Evolutionary conservation across 1,140 invertebrate genomes (phyloP).

Genomic region (Drosophila arizonae): DNA sequence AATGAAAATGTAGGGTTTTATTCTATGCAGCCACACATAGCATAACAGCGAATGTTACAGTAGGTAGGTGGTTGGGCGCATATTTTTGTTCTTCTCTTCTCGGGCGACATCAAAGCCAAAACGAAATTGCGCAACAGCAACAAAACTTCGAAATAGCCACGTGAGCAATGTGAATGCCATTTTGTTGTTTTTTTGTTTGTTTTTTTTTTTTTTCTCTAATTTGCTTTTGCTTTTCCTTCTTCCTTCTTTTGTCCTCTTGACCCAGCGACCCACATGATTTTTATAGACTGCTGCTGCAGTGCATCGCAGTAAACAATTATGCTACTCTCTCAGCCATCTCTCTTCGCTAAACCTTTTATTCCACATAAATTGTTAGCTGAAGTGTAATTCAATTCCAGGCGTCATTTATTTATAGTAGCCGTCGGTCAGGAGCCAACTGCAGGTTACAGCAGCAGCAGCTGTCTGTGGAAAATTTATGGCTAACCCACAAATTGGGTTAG

Average conservation of each 20-base stretch:
- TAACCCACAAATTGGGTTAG: conserved; percentile 44
- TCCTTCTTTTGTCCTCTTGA: conserved; percentile 34
- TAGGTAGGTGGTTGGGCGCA: conserved; percentile 16
- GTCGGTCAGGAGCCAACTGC: conserved; percentile 30
- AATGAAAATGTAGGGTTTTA: conserved; percentile 61
- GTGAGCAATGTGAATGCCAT: conserved; percentile 40
- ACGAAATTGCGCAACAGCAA: conserved; percentile 73
- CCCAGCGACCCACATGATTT: conserved; percentile 34
- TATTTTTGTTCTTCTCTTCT: background rate
- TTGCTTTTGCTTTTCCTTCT: conserved; percentile 17
- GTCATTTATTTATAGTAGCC: conserved; percentile 75
- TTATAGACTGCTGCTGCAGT: conserved; percentile 74
- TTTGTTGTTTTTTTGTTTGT: background rate
- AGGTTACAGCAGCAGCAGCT: conserved; percentile 1
- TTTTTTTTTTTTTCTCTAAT: conserved; percentile 1
- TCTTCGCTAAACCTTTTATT: conserved; percentile 15
- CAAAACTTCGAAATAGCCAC: conserved; percentile 34
- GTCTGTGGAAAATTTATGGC: conserved; percentile 40
- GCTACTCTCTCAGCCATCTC: background rate
- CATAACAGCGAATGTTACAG: conserved; percentile 31
- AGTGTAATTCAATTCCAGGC: conserved; percentile 77
- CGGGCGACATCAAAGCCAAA: conserved; percentile 66
- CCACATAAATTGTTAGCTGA: conserved; percentile 48
- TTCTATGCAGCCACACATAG: conserved; percentile 43
- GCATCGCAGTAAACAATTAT: conserved; percentile 67